Percentiles rank a stretch among this genome's conserved stretches.
These are phyloP conservation scores for Tenthredo distinguenda DNA, from an alignment of 2,888 invertebrate genomes.

Conservation along the genomic window DNA sequence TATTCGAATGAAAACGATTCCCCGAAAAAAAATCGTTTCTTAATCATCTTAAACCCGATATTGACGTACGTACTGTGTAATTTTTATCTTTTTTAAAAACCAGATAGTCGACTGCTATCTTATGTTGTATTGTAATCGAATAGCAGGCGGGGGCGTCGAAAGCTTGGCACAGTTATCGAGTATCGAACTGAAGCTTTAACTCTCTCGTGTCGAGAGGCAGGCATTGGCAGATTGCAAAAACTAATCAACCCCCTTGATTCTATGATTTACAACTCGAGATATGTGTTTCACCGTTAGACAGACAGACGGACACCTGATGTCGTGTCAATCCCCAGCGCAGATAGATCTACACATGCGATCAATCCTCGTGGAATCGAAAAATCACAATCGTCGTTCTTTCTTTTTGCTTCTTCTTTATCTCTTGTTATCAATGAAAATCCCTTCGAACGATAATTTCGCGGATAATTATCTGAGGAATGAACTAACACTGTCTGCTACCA, in stretches of 20 bases:
- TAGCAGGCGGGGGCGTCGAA: background rate
- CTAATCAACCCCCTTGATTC: conserved; percentile 35
- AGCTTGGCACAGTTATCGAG: conserved; percentile 26
- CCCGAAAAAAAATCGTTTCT: no score
- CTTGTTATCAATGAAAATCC: background rate
- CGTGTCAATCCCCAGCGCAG: background rate
- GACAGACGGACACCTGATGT: conserved; percentile 6
- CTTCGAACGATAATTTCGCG: background rate
- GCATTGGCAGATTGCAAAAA: background rate
- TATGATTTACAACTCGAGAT: conserved; percentile 26
- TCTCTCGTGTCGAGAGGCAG: background rate
- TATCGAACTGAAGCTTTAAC: conserved; percentile 11
- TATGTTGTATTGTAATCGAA: background rate
- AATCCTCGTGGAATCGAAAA: background rate
- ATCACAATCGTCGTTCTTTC: background rate
- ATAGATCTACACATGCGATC: background rate
- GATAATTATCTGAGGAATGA: background rate
- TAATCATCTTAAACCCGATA: no score
- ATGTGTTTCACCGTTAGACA: background rate
- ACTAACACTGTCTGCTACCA: background rate
- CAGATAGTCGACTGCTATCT: background rate
- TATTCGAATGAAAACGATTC: no score
- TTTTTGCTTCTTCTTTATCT: background rate
- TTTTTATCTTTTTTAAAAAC: background rate
- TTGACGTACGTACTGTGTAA: no score